Percentiles rank a stretch among this genome's conserved stretches.
Evolutionary conservation across 2,888 invertebrate genomes (phyloP).

Genomic region (Mycalesis mineus): DNA sequence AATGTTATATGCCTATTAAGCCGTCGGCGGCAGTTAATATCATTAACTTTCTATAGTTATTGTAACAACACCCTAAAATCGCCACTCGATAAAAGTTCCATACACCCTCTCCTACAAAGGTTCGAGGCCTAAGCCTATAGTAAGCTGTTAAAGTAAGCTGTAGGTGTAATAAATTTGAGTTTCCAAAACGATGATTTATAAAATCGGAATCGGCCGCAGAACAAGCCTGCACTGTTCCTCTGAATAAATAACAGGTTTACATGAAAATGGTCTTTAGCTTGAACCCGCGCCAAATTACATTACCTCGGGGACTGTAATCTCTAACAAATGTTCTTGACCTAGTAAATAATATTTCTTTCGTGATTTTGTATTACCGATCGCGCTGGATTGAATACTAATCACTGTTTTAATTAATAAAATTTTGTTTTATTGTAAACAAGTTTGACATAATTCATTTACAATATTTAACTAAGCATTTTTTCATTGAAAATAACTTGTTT

Average conservation of each 20-base stretch:
- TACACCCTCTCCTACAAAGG: no score
- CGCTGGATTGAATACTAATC: neutral
- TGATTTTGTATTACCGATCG: neutral
- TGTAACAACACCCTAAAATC: no score
- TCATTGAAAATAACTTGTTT: no score
- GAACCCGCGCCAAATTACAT: constrained; percentile 16
- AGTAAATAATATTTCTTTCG: constrained; percentile 8
- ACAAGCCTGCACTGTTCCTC: constrained; percentile 9
- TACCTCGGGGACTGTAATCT: constrained; percentile 10
- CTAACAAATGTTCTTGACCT: constrained; percentile 9
- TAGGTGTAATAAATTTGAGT: neutral
- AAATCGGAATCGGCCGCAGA: constrained; percentile 2
- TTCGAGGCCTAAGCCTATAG: no score
- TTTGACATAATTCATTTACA: neutral
- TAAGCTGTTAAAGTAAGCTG: no score
- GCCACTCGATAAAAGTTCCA: no score
- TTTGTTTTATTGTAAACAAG: neutral
- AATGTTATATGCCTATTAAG: no score
- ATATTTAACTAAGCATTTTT: neutral
- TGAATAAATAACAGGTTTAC: constrained; percentile 16
- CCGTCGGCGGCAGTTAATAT: no score
- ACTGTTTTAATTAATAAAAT: neutral
- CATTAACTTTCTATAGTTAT: no score
- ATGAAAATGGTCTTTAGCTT: constrained; percentile 14
- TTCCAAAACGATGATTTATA: neutral